phyloP scores from a whole-genome alignment of 2,113 vertebrate genomes.

The Zingel zingel region DNA sequence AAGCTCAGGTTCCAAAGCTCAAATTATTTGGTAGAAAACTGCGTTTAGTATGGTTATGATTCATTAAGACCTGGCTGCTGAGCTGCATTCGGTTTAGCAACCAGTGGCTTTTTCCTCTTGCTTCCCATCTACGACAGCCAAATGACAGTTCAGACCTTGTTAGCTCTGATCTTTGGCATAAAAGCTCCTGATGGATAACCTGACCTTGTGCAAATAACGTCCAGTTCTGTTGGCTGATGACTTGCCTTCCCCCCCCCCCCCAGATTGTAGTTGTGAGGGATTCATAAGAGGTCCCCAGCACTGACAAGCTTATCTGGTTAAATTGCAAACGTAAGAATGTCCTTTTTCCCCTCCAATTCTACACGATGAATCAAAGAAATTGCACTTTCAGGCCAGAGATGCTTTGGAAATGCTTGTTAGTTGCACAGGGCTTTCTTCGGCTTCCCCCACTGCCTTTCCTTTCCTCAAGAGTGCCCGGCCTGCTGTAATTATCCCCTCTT shows the following conservation, averaged over 20 bases:
- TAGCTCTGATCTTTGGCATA: constrained; percentile 26
- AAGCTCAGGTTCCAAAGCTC: constrained; percentile 28
- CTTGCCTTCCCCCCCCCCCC: background rate
- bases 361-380: background rate
- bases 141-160: constrained; percentile 39
- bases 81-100: background rate
- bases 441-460: background rate
- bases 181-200: constrained; percentile 38
- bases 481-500: constrained; percentile 50
- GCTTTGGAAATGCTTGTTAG: constrained; percentile 33
- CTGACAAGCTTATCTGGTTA: constrained; percentile 12
- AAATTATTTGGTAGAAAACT: constrained; percentile 34
- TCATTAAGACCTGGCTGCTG: constrained; percentile 4
- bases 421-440: background rate
- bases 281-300: constrained; percentile 30
- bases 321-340: constrained; percentile 27
- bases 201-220: constrained; percentile 45
- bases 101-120: constrained; percentile 30
- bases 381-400: constrained; percentile 16
- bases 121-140: constrained; percentile 23
- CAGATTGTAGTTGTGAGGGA: constrained; percentile 12
- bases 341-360: background rate
- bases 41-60: background rate
- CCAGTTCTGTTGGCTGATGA: constrained; percentile 8
- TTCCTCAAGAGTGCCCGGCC: constrained; percentile 31